phyloP scores from a whole-genome alignment of 2,888 invertebrate species.

The Eristalinus sepulchralis region DNA sequence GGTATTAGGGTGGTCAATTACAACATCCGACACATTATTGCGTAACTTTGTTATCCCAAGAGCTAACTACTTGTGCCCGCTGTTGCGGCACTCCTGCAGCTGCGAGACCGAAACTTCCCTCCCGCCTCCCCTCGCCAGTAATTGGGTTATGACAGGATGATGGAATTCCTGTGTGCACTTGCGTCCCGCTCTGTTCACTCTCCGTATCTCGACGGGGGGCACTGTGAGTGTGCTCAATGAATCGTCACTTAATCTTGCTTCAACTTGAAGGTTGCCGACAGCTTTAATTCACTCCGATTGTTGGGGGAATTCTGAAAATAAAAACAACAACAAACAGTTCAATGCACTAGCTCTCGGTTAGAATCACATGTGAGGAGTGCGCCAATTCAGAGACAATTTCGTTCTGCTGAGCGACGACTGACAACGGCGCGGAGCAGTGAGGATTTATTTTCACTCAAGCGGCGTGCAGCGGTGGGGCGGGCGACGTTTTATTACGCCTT shows the following conservation, averaged over 20 bases:
- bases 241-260: conserved; percentile 43
- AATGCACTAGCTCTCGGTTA: neutral
- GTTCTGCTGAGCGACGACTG: conserved; percentile 11
- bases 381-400: conserved; percentile 34
- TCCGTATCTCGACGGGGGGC: conserved; percentile 50
- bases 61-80: conserved; percentile 71
- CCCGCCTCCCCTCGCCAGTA: conserved; percentile 56
- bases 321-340: neutral
- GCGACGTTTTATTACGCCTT: conserved; percentile 34
- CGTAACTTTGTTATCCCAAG: conserved; percentile 74
- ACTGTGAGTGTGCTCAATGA: conserved; percentile 3
- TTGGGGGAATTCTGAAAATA: neutral
- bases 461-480: neutral
- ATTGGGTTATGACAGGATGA: conserved; percentile 67
- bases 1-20: conserved; percentile 73
- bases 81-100: conserved; percentile 63
- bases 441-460: conserved; percentile 5
- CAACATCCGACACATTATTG: conserved; percentile 73
- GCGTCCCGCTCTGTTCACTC: conserved; percentile 56
- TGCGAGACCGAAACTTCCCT: conserved; percentile 2
- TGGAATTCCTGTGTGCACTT: conserved; percentile 48
- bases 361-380: neutral
- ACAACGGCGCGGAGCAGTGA: neutral
- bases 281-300: neutral
- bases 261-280: conserved; percentile 35